These are phyloP conservation scores for Drosophila siamana DNA, from an alignment of 2,888 invertebrate species.

Conservation along the genomic window DNA sequence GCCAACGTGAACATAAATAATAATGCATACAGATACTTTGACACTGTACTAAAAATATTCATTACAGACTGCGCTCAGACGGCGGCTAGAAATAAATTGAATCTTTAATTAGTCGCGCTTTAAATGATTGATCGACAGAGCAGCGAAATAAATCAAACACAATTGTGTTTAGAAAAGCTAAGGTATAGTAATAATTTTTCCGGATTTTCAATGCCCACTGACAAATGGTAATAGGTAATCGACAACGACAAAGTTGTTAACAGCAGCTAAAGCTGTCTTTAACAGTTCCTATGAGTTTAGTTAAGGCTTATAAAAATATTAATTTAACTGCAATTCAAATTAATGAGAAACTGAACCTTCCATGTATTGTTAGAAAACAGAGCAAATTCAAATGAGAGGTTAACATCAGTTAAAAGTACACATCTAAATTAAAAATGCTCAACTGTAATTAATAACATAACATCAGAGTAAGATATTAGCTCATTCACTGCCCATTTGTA, in stretches of 20 bases:
- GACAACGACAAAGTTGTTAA: not conserved
- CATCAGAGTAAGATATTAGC: constrained; percentile 16
- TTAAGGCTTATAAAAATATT: not conserved
- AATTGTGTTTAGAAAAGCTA: not conserved
- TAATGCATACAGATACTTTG: constrained; percentile 24
- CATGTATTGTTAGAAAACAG: no score
- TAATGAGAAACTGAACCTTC: no score
- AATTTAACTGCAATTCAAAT: not conserved
- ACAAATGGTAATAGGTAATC: not conserved
- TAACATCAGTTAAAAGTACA: not conserved
- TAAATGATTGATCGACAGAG: constrained; percentile 1
- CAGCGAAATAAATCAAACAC: constrained; percentile 6
- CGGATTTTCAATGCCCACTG: not conserved
- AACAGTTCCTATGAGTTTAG: not conserved
- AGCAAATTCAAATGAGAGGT: no score
- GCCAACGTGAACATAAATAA: constrained; percentile 53
- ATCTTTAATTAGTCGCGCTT: constrained; percentile 11
- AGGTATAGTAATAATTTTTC: constrained; percentile 1
- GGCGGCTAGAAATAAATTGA: constrained; percentile 5
- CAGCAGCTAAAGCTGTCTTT: not conserved
- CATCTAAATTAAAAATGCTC: not conserved
- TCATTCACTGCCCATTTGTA: constrained; percentile 32
- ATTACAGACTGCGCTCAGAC: not conserved
- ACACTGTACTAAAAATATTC: not conserved
- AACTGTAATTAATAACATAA: constrained; percentile 17